A percentile compares a stretch with the other conserved stretches of the same genome.
phyloP scores from a whole-genome alignment of 2,113 vertebrate species.

The Brienomyrus brachyistius region DNA sequence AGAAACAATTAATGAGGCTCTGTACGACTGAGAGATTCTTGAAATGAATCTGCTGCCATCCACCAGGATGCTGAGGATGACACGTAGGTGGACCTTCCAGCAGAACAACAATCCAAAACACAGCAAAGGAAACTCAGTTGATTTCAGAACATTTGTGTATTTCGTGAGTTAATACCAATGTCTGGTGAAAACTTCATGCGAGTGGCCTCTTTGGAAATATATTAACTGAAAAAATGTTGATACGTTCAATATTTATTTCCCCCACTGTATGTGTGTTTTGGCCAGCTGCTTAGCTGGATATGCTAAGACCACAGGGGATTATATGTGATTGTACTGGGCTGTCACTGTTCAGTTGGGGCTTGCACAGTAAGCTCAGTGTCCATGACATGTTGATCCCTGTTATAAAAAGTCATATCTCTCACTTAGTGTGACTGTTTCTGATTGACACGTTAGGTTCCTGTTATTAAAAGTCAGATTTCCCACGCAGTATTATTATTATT shows the following conservation, averaged over 20 bases:
- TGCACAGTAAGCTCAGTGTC: neutral
- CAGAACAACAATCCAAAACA: neutral
- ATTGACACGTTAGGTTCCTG: neutral
- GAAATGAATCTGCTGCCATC: neutral
- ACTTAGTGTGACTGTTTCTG: neutral
- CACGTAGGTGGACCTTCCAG: neutral
- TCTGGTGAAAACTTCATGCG: neutral
- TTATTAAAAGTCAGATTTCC: neutral
- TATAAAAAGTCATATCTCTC: neutral
- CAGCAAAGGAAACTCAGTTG: neutral
- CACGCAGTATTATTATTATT: neutral
- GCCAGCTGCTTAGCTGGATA: neutral
- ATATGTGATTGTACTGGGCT: neutral
- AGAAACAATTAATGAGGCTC: neutral
- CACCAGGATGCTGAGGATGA: neutral
- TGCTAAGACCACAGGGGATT: neutral
- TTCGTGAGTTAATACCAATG: neutral
- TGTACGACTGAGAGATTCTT: too few species aligned
- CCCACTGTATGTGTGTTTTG: neutral
- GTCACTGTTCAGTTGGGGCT: neutral
- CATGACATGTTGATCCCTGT: neutral
- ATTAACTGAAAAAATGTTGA: neutral
- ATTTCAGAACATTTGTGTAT: neutral
- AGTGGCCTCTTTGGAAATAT: too few species aligned
- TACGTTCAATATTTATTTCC: neutral